Base-by-base conservation (phyloP, 2,797 vertebrate genomes). In the Ptychobarbus kaznakovi region DNA sequence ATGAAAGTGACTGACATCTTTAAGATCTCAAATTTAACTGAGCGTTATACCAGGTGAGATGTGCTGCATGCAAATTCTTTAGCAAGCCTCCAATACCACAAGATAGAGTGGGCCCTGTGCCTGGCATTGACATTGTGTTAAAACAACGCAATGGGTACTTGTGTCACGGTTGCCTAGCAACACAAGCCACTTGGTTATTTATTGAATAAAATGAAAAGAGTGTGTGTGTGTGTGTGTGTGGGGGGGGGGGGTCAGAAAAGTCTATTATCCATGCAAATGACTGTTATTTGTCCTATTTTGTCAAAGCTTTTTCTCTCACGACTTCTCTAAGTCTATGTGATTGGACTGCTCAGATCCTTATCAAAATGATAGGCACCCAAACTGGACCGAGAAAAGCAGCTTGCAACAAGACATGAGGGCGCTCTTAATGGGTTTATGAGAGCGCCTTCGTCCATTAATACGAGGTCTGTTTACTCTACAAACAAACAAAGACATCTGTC, bases 101-200 rank as follows among this genome's bases (percentile, higher is more conserved):
- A 46, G 80, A 81, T 89, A 73, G 90, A 88, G 76, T 86, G 81
- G 89, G 90, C 92, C 84, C 86, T 75, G 68, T 90, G 89, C 89
- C 90, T 85, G 87, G 85, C 79, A 87, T 89, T 93, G 88, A 88
- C 88, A 91, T 76, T 82, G 83, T 90, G 81, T 90, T 94, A 89
- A 93, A 93, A 93, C 92, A 93, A 92, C 88, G 83, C 89, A 90
- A 82, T 88, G 92, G 91, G 90, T 91, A 82, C 91, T 91, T 92
- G 91, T 92, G 89, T 89, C 89, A 87, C 76, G 89, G 94, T 95
- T 95, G 92, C 95, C 91, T 92, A 91, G 95, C 91, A 95, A 95
- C 94, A 90, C 91, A 93, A 93, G 92, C 88, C 90, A 90, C 90
- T 93, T 91, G 90, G 91, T 92, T 92, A 94, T 94, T 93, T 93